Conservation (phyloP, 2,888 invertebrate genomes). For the Teleiodes luculella region DNA sequence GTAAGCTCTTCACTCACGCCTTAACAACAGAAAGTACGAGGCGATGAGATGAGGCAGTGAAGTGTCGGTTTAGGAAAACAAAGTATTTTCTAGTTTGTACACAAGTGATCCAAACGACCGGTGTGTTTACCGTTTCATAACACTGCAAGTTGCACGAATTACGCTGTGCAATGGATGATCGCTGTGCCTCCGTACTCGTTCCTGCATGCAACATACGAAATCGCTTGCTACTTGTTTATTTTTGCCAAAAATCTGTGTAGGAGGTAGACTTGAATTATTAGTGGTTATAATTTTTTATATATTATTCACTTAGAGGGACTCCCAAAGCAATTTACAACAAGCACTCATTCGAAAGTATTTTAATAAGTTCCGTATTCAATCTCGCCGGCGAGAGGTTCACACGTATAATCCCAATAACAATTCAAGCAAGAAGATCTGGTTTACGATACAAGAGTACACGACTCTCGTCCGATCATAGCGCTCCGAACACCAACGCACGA, state of each 20-base stretch:
- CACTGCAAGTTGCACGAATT: conserved; percentile 40
- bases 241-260: neutral
- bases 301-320: neutral
- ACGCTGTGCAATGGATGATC: conserved; percentile 43
- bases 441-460: conserved; percentile 56
- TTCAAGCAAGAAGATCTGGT: conserved; percentile 63
- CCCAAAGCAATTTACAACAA: conserved; percentile 7
- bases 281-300: neutral
- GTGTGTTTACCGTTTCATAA: conserved; percentile 37
- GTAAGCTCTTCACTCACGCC: conserved; percentile 6
- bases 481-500: conserved; percentile 64
- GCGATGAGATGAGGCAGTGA: neutral
- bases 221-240: neutral
- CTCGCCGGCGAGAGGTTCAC: conserved; percentile 50
- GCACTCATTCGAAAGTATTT: conserved; percentile 43
- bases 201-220: conserved; percentile 24
- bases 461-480: conserved; percentile 53
- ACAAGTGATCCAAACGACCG: conserved; percentile 7
- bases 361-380: conserved; percentile 57
- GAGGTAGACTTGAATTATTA: neutral
- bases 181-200: conserved; percentile 46
- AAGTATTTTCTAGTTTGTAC: neutral
- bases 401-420: conserved; percentile 66
- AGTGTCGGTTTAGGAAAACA: neutral
- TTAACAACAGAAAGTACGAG: neutral